phyloP scores from a whole-genome alignment of 2,888 invertebrate genomes.

The Drymonia ruficornis region DNA sequence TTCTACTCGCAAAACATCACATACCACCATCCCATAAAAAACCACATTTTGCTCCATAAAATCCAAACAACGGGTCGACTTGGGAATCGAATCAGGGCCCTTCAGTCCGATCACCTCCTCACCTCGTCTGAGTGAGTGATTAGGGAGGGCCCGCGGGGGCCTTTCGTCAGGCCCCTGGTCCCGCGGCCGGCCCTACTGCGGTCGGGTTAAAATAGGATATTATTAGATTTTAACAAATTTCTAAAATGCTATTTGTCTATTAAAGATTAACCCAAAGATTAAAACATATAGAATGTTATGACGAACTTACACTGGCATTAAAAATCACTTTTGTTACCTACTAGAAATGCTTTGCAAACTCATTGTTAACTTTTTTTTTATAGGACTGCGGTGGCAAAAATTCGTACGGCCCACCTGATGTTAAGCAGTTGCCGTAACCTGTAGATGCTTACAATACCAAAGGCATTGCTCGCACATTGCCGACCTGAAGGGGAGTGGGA shows the following conservation, averaged over 20 bases:
- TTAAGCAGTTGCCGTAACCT: too few species aligned
- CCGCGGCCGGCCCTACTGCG: slow-evolving; percentile 1
- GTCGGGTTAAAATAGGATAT: slow-evolving; percentile 26
- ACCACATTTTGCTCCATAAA: background rate
- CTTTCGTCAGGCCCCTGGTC: slow-evolving; percentile 46
- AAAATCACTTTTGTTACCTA: too few species aligned
- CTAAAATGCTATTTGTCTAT: background rate
- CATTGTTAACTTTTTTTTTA: too few species aligned
- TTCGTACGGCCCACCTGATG: too few species aligned
- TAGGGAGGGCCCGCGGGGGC: slow-evolving; percentile 48
- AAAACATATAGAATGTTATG: too few species aligned
- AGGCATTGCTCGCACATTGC: too few species aligned
- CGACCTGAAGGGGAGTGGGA: too few species aligned
- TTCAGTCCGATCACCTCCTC: slow-evolving; percentile 37
- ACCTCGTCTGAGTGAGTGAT: slow-evolving; percentile 50
- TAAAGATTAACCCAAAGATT: too few species aligned
- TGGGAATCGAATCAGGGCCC: slow-evolving; percentile 41
- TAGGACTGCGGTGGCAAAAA: too few species aligned
- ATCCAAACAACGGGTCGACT: slow-evolving; percentile 6
- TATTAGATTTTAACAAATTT: slow-evolving; percentile 24
- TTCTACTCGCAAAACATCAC: background rate
- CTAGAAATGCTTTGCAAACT: too few species aligned
- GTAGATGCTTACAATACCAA: too few species aligned
- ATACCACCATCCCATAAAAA: background rate
- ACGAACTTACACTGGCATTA: too few species aligned